Evolutionary conservation across 2,113 vertebrate genomes (phyloP).

Genomic region (Nerophis ophidion): DNA sequence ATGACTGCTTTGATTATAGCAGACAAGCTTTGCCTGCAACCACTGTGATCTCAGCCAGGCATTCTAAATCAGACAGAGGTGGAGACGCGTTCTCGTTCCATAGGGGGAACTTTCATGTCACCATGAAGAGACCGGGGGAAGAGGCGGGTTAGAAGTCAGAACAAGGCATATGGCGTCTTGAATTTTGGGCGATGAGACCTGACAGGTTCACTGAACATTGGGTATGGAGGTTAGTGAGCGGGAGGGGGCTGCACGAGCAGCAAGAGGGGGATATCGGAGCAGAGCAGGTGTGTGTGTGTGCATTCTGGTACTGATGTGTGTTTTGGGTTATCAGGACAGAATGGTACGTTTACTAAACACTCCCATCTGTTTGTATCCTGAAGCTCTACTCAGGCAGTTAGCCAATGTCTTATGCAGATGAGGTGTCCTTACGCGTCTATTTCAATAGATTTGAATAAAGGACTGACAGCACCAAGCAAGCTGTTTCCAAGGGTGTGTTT

Average conservation of each 20-base stretch:
- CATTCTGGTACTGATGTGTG: constrained; percentile 15
- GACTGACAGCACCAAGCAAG: constrained; percentile 66
- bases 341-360: constrained; percentile 77
- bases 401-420: constrained; percentile 84
- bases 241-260: constrained; percentile 17
- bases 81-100: constrained; percentile 45
- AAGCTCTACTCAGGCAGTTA: constrained; percentile 72
- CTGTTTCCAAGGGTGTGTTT: constrained; percentile 79
- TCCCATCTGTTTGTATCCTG: constrained; percentile 82
- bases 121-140: constrained; percentile 37
- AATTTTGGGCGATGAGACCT: constrained; percentile 77
- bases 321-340: constrained; percentile 39
- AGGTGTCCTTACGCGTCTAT: constrained; percentile 78
- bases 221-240: constrained; percentile 44
- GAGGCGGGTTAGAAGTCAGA: constrained; percentile 60
- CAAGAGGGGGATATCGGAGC: constrained; percentile 10
- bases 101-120: constrained; percentile 66
- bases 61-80: constrained; percentile 50
- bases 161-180: constrained; percentile 81
- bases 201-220: constrained; percentile 78
- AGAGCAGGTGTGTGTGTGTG: constrained; percentile 13
- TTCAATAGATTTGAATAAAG: constrained; percentile 59
- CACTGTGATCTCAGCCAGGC: constrained; percentile 57
- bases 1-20: constrained; percentile 50
- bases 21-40: constrained; percentile 39